Conservation (phyloP, 2,888 invertebrate genomes). For the Phymatocera aterrima region DNA sequence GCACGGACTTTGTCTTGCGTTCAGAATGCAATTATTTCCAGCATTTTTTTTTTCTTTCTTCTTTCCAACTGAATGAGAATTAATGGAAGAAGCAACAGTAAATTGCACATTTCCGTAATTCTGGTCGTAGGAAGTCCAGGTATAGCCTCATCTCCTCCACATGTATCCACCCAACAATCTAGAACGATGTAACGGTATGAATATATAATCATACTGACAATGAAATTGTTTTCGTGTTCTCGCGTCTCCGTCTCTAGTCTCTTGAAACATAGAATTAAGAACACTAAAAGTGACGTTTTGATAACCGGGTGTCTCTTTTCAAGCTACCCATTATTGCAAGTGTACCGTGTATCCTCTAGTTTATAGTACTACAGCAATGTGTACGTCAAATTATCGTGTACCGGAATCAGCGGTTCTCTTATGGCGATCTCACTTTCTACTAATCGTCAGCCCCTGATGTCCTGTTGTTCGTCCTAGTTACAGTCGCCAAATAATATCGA, state of each 20-base stretch:
- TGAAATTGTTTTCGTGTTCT: not conserved
- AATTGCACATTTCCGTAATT: conserved; percentile 22
- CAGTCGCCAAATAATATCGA: not conserved
- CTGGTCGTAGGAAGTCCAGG: conserved; percentile 2
- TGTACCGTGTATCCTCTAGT: not conserved
- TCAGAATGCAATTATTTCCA: not conserved
- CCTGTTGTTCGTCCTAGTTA: conserved; percentile 32
- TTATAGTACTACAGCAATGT: not conserved
- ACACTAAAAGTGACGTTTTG: conserved; percentile 29
- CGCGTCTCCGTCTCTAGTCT: not conserved
- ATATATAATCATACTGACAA: not conserved
- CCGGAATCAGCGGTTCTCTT: not conserved
- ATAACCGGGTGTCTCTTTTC: not conserved
- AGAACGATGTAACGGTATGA: not conserved
- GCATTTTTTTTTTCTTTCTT: too few species aligned
- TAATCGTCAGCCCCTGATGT: conserved; percentile 6
- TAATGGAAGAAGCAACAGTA: not conserved
- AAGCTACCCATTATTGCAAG: not conserved
- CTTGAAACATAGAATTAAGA: not conserved
- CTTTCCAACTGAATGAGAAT: not conserved
- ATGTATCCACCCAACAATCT: too few species aligned
- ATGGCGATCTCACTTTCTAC: conserved; percentile 26
- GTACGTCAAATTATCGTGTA: not conserved
- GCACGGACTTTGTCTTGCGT: not conserved
- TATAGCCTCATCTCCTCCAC: not conserved